Evolutionary conservation across 1,140 invertebrate genomes (phyloP).

Genomic region (Scaptomyza graminum): DNA sequence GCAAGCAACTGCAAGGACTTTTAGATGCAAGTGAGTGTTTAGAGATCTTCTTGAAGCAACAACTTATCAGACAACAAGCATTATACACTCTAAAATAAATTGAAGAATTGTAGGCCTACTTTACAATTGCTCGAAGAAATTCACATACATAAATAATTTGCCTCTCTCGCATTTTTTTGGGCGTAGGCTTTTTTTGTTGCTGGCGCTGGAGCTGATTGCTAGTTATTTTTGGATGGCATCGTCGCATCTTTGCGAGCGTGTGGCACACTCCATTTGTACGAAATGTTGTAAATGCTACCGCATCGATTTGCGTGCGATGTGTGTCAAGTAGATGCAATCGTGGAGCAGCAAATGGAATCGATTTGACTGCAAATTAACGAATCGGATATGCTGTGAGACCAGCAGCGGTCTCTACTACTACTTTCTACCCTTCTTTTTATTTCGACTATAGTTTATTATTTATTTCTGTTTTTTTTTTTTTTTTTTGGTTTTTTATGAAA

Average conservation of each 20-base stretch:
- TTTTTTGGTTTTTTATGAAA: conserved; percentile 40
- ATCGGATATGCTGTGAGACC: conserved; percentile 61
- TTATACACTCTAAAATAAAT: not conserved
- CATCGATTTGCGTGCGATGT: conserved; percentile 81
- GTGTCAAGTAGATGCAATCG: conserved; percentile 81
- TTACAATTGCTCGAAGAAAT: conserved; percentile 56
- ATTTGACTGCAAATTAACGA: conserved; percentile 73
- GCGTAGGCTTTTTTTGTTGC: conserved; percentile 51
- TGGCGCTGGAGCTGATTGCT: conserved; percentile 24
- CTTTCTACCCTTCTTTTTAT: conserved; percentile 60
- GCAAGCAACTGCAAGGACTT: not conserved
- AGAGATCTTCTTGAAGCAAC: too few species aligned
- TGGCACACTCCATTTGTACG: conserved; percentile 25
- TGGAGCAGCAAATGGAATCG: conserved; percentile 53
- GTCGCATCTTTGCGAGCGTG: conserved; percentile 30
- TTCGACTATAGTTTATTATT: conserved; percentile 60
- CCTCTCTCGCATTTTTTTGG: conserved; percentile 15
- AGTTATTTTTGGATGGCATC: conserved; percentile 67
- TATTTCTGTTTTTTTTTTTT: conserved; percentile 44
- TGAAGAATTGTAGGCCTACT: conserved; percentile 51
- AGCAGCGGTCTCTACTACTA: conserved; percentile 53
- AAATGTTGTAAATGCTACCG: conserved; percentile 73
- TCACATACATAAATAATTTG: conserved; percentile 77
- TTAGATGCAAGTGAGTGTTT: not conserved
- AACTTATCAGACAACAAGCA: too few species aligned